Evolutionary conservation across 2,888 invertebrate genomes (phyloP).

Genomic region (Drosophila tanythrix): DNA sequence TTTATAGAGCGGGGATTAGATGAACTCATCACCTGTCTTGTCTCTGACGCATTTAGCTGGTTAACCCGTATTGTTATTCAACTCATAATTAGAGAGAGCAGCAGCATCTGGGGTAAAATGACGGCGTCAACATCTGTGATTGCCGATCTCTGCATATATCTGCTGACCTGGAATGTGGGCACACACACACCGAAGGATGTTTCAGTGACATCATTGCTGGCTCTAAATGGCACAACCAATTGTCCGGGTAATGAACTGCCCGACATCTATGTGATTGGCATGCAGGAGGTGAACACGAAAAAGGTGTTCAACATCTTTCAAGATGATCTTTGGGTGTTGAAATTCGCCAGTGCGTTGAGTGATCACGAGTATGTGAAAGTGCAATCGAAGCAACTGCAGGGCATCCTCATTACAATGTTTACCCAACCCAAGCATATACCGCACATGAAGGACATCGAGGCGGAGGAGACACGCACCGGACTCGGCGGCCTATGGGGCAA

Average conservation of each 20-base stretch:
- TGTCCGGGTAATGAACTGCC: slow-evolving; percentile 88
- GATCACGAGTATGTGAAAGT: slow-evolving; percentile 90
- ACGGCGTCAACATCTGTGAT: slow-evolving; percentile 56
- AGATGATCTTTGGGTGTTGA: slow-evolving; percentile 93
- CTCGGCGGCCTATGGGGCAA: slow-evolving; percentile 93
- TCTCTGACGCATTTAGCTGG: slow-evolving; percentile 53
- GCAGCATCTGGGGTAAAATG: slow-evolving; percentile 48
- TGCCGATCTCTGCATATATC: slow-evolving; percentile 87
- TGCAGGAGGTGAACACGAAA: slow-evolving; percentile 96
- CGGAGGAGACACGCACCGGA: slow-evolving; percentile 95
- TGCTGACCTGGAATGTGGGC: slow-evolving; percentile 96
- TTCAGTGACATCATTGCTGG: slow-evolving; percentile 89
- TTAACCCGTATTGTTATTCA: slow-evolving; percentile 47
- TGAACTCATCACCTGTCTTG: slow-evolving; percentile 34
- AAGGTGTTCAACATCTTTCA: slow-evolving; percentile 92
- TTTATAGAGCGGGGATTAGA: slow-evolving; percentile 9
- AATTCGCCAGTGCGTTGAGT: slow-evolving; percentile 88
- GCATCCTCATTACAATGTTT: slow-evolving; percentile 92
- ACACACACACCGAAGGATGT: slow-evolving; percentile 90
- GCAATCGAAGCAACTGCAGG: slow-evolving; percentile 92
- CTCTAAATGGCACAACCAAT: slow-evolving; percentile 87
- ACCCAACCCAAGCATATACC: slow-evolving; percentile 91
- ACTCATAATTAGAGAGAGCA: slow-evolving; percentile 29
- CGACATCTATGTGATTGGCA: slow-evolving; percentile 94
- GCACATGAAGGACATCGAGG: slow-evolving; percentile 92